These are phyloP conservation scores for Phymatocera aterrima DNA, from an alignment of 2,888 invertebrate genomes.

Conservation along the genomic window DNA sequence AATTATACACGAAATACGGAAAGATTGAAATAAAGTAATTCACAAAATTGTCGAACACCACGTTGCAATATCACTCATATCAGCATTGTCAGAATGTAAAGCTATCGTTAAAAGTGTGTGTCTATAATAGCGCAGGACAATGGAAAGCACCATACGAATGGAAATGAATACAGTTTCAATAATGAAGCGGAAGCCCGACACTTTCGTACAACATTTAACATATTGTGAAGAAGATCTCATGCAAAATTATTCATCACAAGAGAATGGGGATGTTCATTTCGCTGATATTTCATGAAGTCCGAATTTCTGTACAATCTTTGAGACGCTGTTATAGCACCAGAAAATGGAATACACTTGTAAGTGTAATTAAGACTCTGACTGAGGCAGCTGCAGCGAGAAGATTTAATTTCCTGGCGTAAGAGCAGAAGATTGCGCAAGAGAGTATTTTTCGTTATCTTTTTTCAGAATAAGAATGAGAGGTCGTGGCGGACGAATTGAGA, in stretches of 20 bases:
- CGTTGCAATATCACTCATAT: neutral
- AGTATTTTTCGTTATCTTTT: constrained; percentile 12
- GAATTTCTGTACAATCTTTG: no score
- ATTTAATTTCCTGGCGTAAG: constrained; percentile 6
- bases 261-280: neutral
- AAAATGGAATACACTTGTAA: neutral
- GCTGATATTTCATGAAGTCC: neutral
- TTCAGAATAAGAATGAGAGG: neutral
- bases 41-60: neutral
- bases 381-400: neutral
- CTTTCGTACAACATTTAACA: neutral
- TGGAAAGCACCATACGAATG: neutral
- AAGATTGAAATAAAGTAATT: neutral
- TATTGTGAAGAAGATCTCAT: neutral
- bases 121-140: no score
- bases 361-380: neutral
- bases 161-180: neutral
- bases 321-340: no score
- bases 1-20: neutral
- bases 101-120: neutral
- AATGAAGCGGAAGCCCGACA: neutral
- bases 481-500: constrained; percentile 31
- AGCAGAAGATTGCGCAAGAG: neutral
- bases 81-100: neutral
- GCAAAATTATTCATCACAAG: neutral